Conservation (phyloP, 2,113 vertebrate species). For the Centropus unirufus region DNA sequence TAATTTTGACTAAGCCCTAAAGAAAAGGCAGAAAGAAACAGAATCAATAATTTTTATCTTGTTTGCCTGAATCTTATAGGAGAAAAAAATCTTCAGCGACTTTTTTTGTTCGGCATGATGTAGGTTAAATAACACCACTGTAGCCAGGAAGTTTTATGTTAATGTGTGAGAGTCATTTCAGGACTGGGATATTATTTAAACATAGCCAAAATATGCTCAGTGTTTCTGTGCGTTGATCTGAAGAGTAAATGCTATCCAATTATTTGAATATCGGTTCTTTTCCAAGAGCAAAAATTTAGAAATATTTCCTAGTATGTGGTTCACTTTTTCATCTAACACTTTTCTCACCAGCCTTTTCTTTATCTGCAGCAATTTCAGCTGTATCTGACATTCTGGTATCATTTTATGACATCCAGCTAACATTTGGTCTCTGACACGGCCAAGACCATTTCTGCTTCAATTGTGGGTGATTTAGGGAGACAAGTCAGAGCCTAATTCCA, state of each 20-base stretch:
- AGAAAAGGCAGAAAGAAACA: not conserved
- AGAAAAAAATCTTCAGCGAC: not conserved
- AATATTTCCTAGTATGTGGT: not conserved
- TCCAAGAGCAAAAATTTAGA: not conserved
- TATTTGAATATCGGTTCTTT: not conserved
- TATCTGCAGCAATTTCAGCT: not conserved
- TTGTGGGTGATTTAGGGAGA: not conserved
- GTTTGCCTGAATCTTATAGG: not conserved
- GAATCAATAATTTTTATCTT: not conserved
- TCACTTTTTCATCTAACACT: not conserved
- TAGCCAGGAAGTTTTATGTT: not conserved
- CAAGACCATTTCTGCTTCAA: not conserved
- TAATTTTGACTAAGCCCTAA: not conserved
- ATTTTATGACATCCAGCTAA: not conserved
- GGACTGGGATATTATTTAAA: not conserved
- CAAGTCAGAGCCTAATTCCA: not conserved
- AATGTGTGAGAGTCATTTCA: constrained; percentile 13
- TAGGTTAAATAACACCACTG: constrained; percentile 10
- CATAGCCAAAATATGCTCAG: not conserved
- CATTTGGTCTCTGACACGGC: not conserved
- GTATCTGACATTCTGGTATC: not conserved
- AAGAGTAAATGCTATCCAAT: not conserved
- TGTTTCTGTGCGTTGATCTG: not conserved
- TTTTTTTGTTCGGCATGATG: not conserved
- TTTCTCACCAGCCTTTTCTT: not conserved